phyloP scores from a whole-genome alignment of 2,113 vertebrate species.

The Balaeniceps rex region DNA sequence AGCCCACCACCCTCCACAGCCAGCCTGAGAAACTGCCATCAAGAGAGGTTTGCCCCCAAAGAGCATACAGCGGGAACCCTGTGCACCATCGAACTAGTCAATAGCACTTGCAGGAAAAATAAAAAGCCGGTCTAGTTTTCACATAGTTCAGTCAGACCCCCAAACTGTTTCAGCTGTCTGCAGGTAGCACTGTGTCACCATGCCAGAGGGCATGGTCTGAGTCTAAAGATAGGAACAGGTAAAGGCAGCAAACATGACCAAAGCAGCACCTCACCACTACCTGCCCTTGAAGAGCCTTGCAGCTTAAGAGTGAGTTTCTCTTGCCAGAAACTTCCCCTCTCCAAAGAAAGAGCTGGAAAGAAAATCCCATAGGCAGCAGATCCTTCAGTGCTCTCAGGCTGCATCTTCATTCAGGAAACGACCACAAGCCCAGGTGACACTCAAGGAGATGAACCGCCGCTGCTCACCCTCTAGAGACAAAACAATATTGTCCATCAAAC shows the following conservation, averaged over 20 bases:
- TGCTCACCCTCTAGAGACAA: not conserved
- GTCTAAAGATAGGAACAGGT: not conserved
- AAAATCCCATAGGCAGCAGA: not conserved
- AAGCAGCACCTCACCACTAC: not conserved
- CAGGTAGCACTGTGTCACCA: not conserved
- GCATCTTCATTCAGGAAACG: accelerated
- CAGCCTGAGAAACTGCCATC: not conserved
- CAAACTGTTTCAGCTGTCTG: not conserved
- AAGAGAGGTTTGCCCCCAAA: not conserved
- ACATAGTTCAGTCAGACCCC: not conserved
- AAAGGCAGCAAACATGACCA: not conserved
- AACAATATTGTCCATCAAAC: not conserved
- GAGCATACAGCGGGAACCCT: not conserved
- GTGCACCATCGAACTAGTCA: not conserved
- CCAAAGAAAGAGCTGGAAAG: not conserved
- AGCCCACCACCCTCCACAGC: not conserved
- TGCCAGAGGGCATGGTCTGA: not conserved
- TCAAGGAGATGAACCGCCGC: not conserved
- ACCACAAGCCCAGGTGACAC: not conserved
- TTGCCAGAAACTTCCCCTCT: not conserved
- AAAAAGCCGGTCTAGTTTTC: not conserved
- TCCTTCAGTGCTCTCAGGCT: not conserved
- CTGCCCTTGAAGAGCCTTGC: too few species aligned
- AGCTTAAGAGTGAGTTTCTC: not conserved
- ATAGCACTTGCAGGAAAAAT: not conserved